Percentiles rank a stretch among this genome's conserved stretches.
These are phyloP conservation scores for Tapera naevia DNA, from an alignment of 2,797 vertebrate species.

Conservation along the genomic window DNA sequence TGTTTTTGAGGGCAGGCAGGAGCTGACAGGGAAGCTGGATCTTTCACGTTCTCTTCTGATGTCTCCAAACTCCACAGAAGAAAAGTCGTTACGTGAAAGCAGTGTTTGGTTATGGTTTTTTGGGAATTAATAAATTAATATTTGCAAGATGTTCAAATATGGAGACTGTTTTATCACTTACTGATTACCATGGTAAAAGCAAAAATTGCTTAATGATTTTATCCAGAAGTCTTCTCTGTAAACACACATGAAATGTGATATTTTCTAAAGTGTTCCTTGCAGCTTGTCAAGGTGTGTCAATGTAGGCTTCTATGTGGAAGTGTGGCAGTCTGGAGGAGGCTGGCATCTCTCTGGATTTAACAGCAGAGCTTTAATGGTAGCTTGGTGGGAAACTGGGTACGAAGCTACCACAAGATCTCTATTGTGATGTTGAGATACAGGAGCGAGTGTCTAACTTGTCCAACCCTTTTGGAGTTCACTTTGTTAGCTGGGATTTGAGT, in stretches of 20 bases:
- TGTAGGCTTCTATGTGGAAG: not conserved
- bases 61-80: not conserved
- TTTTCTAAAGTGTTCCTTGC: not conserved
- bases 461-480: not conserved
- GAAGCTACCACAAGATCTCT: not conserved
- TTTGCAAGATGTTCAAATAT: not conserved
- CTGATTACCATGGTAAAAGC: not conserved
- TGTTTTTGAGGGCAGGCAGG: not conserved
- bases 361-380: not conserved
- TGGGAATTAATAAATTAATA: not conserved
- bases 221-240: not conserved
- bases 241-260: rapidly evolving
- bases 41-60: not conserved
- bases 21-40: not conserved
- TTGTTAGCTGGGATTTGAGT: not conserved
- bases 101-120: not conserved
- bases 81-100: not conserved
- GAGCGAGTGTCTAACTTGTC: rapidly evolving
- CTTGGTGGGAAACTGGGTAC: not conserved
- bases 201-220: not conserved
- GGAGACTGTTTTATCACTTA: not conserved
- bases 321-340: not conserved
- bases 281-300: rapidly evolving
- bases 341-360: not conserved
- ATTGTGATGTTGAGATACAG: rapidly evolving